Evolutionary conservation across 2,113 vertebrate species (phyloP), one percentile per base, ranked within the genome.

Genomic region (Eulemur macaco): DNA sequence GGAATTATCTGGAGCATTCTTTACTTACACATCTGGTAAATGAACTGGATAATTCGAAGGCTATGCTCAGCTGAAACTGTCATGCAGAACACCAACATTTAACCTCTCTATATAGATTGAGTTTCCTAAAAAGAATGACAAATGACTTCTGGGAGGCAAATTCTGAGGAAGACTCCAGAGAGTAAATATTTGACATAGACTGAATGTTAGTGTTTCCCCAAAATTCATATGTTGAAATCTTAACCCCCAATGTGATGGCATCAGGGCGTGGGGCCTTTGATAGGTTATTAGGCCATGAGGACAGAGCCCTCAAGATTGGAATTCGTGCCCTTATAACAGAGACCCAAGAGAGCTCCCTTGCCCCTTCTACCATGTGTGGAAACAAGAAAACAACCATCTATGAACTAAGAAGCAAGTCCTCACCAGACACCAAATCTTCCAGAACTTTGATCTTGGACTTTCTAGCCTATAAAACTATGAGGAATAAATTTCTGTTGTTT

Each of bases 1-100:
- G 23, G 5, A 96, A 89, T 90, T 78, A 66, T 69, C 47, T 60
- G n/a, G 58, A 95, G 23, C 25, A n/a, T 85, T 95, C 64, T 96
- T 87, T 60, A 73, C 47, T 93, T 66, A 89, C 34, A 84, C 9
- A 74, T 83, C n/a, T 68, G 52, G 71, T 93, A 68, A 86, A 6
- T 12, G 15, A 42, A n/a, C 13, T 89, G 50, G n/a, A 82, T 86
- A 92, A 71, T 81, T 42, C n/a, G 64, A 96, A 89, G 54, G 34
- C 34, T 95, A 25, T 54, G 23, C n/a, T 82, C 52, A 64, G 50
- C 14, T 92, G 6, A 12, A 82, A 89, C 66, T 82, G 17, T 74
- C 64, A 68, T 89, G 34, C 27, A 81, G 52, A 81, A 12, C 39
- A 89, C 52, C 74, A 74, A 60, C 39, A 60, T 60, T 69, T 58